Percentiles rank a stretch among this genome's conserved stretches.
These are phyloP conservation scores for Poicephalus meyeri DNA, from an alignment of 2,113 vertebrate species.

Conservation along the genomic window DNA sequence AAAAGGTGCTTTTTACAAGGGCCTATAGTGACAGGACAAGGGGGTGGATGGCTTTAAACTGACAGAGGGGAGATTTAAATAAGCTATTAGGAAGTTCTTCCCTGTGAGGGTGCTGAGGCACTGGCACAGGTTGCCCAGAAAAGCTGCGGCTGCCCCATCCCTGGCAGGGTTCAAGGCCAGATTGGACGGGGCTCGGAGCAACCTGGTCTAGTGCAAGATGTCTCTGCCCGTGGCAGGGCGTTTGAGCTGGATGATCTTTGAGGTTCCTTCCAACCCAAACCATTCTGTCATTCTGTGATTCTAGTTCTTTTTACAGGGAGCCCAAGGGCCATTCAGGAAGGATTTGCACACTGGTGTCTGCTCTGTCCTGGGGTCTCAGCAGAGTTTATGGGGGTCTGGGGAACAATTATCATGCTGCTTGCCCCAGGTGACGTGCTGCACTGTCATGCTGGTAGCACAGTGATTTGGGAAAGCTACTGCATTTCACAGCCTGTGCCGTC, in stretches of 20 bases:
- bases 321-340: too few relatives aligned
- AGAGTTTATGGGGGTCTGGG: rapidly evolving
- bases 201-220: neutral
- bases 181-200: neutral
- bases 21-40: neutral
- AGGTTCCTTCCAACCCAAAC: neutral
- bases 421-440: rapidly evolving
- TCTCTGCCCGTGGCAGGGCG: neutral
- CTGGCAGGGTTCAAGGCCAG: neutral
- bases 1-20: neutral
- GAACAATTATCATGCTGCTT: neutral
- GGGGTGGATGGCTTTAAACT: neutral
- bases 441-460: too few relatives aligned
- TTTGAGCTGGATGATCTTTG: rapidly evolving
- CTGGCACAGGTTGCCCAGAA: neutral
- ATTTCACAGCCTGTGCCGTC: neutral
- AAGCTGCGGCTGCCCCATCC: neutral
- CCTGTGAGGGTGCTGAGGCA: neutral
- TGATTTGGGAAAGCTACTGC: neutral
- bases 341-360: neutral
- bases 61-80: neutral
- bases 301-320: neutral
- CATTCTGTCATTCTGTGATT: too few relatives aligned
- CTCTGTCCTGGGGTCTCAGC: neutral
- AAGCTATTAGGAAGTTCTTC: neutral